Evolutionary conservation across 1,140 invertebrate genomes (phyloP).

Genomic region (Euschistus heros): DNA sequence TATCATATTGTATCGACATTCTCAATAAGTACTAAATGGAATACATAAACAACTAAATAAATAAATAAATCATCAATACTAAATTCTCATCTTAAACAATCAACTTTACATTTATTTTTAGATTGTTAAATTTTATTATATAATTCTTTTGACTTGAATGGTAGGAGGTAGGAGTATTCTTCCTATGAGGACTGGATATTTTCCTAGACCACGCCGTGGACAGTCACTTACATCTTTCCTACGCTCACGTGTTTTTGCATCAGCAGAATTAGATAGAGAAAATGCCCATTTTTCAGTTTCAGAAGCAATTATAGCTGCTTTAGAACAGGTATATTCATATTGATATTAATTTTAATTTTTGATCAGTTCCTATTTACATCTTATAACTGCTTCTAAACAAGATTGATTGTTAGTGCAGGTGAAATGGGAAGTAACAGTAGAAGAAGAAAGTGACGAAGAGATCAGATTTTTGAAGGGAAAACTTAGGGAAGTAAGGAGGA

Average conservation of each 20-base stretch:
- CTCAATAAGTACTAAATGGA: no score
- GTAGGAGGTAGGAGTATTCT: constrained; percentile 1
- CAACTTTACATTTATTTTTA: no score
- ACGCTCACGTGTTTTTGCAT: constrained; percentile 58
- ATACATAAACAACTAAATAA: no score
- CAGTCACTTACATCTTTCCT: constrained; percentile 65
- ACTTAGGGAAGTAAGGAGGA: constrained; percentile 45
- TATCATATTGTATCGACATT: no score
- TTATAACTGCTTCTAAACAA: no score
- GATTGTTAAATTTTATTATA: background rate
- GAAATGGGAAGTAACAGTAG: constrained; percentile 36
- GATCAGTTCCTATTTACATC: no score
- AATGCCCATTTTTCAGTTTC: constrained; percentile 79
- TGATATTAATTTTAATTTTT: background rate
- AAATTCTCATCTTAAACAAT: no score
- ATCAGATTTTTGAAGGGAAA: constrained; percentile 53
- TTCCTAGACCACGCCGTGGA: constrained; percentile 53
- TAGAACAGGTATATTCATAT: constrained; percentile 51
- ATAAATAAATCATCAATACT: no score
- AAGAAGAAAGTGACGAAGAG: constrained; percentile 56
- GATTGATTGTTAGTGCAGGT: constrained; percentile 34
- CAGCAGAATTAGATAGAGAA: constrained; percentile 71
- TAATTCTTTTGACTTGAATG: background rate
- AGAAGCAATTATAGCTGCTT: constrained; percentile 72
- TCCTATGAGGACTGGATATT: constrained; percentile 48